Evolutionary conservation across 2,113 vertebrate species (phyloP).

Genomic region (Gracilinanus agilis): DNA sequence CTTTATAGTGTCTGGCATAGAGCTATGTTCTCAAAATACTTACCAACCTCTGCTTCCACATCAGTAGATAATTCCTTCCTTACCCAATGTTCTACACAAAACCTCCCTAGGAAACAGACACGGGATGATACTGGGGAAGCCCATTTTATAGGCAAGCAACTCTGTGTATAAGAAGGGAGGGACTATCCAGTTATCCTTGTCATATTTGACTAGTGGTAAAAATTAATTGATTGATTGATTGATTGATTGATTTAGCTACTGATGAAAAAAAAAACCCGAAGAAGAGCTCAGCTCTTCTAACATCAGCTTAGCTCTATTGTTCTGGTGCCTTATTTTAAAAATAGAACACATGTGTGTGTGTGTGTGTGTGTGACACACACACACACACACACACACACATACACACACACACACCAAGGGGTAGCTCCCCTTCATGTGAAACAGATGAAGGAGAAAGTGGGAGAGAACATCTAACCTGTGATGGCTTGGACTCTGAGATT

Average conservation of each 20-base stretch:
- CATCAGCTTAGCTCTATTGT: neutral
- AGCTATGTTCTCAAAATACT: neutral
- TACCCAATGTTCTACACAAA: neutral
- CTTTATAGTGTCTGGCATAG: neutral
- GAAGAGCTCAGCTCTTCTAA: neutral
- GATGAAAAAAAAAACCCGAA: no score
- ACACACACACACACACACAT: no score
- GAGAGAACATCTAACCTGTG: conserved; percentile 87
- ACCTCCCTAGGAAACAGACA: neutral
- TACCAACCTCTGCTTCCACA: neutral
- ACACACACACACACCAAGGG: no score
- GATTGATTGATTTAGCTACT: no score
- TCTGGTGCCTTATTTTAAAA: neutral
- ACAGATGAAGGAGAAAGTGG: neutral
- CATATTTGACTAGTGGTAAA: fast-evolving
- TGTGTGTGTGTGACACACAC: neutral
- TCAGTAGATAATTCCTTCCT: no score
- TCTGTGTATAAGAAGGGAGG: fast-evolving
- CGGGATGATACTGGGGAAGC: no score
- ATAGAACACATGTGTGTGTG: neutral
- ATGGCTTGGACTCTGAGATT: conserved; percentile 80
- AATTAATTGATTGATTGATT: no score
- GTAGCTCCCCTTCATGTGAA: neutral
- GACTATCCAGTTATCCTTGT: neutral
- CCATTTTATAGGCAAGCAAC: neutral